These are phyloP conservation scores for Zophobas atratus DNA, from an alignment of 1,140 invertebrate species.

Conservation along the genomic window DNA sequence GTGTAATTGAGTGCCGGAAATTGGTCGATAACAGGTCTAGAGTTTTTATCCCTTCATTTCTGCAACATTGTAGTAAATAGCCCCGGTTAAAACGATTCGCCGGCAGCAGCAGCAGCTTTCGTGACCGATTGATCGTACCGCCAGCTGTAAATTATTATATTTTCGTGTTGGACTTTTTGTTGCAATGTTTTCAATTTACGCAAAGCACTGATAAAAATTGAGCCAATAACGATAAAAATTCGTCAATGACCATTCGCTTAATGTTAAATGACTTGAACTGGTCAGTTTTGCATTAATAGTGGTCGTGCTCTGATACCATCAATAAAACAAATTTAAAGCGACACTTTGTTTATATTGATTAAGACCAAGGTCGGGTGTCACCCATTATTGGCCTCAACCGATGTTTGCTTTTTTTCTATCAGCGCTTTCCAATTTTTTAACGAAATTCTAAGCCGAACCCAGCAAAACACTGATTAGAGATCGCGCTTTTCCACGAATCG, in stretches of 20 bases:
- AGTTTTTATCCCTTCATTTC: too few species aligned
- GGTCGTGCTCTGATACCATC: constrained; percentile 17
- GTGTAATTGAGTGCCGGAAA: not conserved
- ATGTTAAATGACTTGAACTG: constrained; percentile 37
- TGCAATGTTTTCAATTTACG: not conserved
- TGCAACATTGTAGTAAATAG: too few species aligned
- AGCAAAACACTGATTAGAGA: not conserved
- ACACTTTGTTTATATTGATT: constrained; percentile 42
- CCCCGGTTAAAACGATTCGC: too few species aligned
- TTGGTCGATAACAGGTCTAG: not conserved
- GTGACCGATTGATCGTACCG: not conserved
- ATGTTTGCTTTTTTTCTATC: not conserved
- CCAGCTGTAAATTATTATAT: too few species aligned
- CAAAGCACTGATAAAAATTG: not conserved
- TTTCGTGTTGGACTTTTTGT: too few species aligned
- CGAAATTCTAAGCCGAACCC: not conserved
- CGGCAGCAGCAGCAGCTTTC: not conserved
- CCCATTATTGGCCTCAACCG: constrained; percentile 31
- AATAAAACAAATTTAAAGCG: constrained; percentile 27
- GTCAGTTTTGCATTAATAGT: constrained; percentile 25
- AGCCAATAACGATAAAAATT: constrained; percentile 11
- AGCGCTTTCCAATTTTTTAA: not conserved
- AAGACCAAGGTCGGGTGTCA: constrained; percentile 37
- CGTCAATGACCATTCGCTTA: constrained; percentile 5
- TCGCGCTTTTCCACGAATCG: not conserved